A percentile compares a stretch with the other conserved stretches of the same genome.
These are phyloP conservation scores for Rhamnusium bicolor DNA, from an alignment of 2,888 invertebrate genomes.

Conservation along the genomic window DNA sequence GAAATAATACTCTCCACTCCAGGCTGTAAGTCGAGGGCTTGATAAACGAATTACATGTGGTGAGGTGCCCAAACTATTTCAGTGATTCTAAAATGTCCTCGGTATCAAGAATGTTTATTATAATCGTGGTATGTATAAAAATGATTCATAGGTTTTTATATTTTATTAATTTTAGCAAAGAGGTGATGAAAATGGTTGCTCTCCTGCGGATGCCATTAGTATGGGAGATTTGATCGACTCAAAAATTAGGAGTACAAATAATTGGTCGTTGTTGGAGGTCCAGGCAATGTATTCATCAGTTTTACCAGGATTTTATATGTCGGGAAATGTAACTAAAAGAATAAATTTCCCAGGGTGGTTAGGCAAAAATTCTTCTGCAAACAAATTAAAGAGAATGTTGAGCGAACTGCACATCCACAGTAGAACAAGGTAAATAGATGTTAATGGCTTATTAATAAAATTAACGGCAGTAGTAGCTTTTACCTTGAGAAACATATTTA, in stretches of 20 bases:
- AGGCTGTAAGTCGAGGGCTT: no score
- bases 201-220: conserved; percentile 88
- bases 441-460: no score
- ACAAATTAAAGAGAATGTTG: conserved; percentile 86
- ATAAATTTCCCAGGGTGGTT: conserved; percentile 97
- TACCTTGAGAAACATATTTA: no score
- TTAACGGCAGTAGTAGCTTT: no score
- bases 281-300: conserved; percentile 93
- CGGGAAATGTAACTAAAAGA: conserved; percentile 84
- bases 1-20: no score
- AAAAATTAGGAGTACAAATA: conserved; percentile 83
- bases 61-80: no score
- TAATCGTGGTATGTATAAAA: no score
- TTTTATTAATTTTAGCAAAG: conserved; percentile 40
- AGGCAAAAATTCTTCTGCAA: conserved; percentile 91
- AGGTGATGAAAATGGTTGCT: conserved; percentile 76
- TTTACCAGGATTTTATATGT: conserved; percentile 89
- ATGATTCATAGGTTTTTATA: no score
- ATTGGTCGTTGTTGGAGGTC: conserved; percentile 90
- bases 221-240: conserved; percentile 89
- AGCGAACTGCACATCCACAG: conserved; percentile 92
- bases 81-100: no score
- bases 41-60: no score
- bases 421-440: conserved; percentile 78
- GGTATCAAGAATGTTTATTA: no score